phyloP scores from a whole-genome alignment of 2,113 vertebrate species.

The Mustela nigripes region DNA sequence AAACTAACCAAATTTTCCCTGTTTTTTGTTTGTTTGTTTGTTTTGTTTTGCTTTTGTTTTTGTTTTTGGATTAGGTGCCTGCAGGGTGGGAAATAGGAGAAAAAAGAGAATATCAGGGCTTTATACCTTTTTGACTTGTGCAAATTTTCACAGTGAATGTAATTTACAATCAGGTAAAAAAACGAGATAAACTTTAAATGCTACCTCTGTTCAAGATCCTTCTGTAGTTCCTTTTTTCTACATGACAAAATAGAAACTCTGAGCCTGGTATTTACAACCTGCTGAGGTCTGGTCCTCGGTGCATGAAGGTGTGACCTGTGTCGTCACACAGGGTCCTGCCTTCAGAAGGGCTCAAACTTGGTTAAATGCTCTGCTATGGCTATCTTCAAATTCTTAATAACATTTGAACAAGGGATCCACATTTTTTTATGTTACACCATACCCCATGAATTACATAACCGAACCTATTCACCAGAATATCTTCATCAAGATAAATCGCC shows the following conservation, averaged over 20 bases:
- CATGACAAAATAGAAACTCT: conserved; percentile 19
- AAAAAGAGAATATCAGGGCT: not conserved
- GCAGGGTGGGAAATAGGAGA: not conserved
- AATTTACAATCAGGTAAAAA: conserved; percentile 19
- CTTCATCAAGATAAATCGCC: not conserved
- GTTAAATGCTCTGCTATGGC: not conserved
- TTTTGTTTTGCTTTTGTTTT: not conserved
- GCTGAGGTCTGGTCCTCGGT: not conserved
- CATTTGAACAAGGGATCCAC: not conserved
- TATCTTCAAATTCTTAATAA: not conserved
- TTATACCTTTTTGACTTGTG: not conserved
- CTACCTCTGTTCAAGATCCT: conserved; percentile 40
- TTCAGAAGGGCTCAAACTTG: not conserved
- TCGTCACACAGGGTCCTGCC: not conserved
- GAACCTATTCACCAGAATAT: not conserved
- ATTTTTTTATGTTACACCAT: not conserved
- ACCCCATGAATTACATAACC: not conserved
- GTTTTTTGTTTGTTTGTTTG: not conserved
- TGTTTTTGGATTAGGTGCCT: not conserved
- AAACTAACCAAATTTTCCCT: not conserved
- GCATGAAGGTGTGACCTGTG: not conserved
- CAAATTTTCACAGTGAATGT: conserved; percentile 9
- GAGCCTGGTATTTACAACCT: not conserved
- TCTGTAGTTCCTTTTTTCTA: conserved; percentile 21
- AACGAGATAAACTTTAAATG: conserved; percentile 61